Evolutionary conservation across 92 coral and sea anemone genomes (phyloP), one percentile per base, ranked within the genome.

Genomic region (Anthopleura xanthogrammica): DNA sequence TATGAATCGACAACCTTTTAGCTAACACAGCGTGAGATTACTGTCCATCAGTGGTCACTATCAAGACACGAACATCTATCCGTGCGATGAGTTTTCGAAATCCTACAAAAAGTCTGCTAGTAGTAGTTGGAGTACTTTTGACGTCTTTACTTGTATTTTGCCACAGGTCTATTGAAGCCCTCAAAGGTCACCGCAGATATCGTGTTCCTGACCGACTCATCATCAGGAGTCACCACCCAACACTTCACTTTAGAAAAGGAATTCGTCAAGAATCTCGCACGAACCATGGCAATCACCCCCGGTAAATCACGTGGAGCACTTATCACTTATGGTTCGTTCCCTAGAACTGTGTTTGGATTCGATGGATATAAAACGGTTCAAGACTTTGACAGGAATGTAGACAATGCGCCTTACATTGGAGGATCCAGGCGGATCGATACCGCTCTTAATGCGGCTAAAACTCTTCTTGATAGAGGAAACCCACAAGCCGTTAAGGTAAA

Each of bases 371-470:
- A 77, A 57, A 68, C 72, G 22, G 16, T 87, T 11, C 80, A 55
- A 24, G 89, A 86, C 40, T 87, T 93, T 77, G 86, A 89, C 54
- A 76, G 40, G 72, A 82, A 86, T 5, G 87, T 93, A 54, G 82
- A 93, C 73, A 82, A 70, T 72, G 93, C 91, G 12, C 78, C 89
- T 40, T 88, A 87, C 76, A 16, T 92, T 41, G 95, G 95, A 14
- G 95, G 92, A 14, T 75, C 83, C n/a, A 85, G 92, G 80, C 80
- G 87, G 73, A 90, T 92, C n/a, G 90, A 83, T 75, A 77, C 41
- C 7, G 93, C 93, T 22, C 77, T 92, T 19, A 79, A 71, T 82
- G 56, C 75, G n/a, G 93, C 87, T 19, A 77, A 79, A 52, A 66
- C 75, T 14, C 14, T 81, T 29, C 79, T 92, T 60, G 80, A 65